phyloP scores from a whole-genome alignment of 2,888 invertebrate species.

The Pasiphila rectangulata region DNA sequence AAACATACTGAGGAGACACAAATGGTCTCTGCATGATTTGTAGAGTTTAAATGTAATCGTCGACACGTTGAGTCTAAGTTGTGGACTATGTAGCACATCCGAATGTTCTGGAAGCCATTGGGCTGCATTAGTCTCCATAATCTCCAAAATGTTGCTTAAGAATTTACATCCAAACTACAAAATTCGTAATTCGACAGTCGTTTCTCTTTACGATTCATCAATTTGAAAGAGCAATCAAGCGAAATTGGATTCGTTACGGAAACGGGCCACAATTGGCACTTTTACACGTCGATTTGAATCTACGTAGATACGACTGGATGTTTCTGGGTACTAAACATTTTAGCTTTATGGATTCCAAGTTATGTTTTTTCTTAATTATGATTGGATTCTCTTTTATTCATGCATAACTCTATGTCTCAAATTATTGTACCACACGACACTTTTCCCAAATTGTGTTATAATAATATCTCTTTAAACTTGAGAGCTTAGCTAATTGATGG shows the following conservation, averaged over 20 bases:
- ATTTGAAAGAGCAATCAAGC: slow-evolving; percentile 49
- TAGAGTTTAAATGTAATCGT: no score
- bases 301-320: slow-evolving; percentile 42
- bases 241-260: slow-evolving; percentile 54
- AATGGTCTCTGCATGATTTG: no score
- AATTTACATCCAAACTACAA: slow-evolving; percentile 20
- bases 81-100: no score
- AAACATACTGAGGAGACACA: no score
- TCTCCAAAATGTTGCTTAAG: slow-evolving; percentile 9
- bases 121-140: slow-evolving; percentile 4
- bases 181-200: slow-evolving; percentile 45
- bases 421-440: no score
- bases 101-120: no score
- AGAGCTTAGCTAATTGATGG: no score
- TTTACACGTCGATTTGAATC: slow-evolving; percentile 52
- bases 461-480: no score
- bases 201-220: slow-evolving; percentile 55
- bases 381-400: slow-evolving; percentile 16
- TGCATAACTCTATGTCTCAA: slow-evolving; percentile 4
- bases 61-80: no score
- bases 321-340: slow-evolving; percentile 32
- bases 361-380: slow-evolving; percentile 24
- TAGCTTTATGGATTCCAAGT: slow-evolving; percentile 29
- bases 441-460: no score
- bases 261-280: slow-evolving; percentile 53